These are phyloP conservation scores for Himalopsyche phryganea DNA, from an alignment of 1,140 invertebrate species.

Conservation along the genomic window DNA sequence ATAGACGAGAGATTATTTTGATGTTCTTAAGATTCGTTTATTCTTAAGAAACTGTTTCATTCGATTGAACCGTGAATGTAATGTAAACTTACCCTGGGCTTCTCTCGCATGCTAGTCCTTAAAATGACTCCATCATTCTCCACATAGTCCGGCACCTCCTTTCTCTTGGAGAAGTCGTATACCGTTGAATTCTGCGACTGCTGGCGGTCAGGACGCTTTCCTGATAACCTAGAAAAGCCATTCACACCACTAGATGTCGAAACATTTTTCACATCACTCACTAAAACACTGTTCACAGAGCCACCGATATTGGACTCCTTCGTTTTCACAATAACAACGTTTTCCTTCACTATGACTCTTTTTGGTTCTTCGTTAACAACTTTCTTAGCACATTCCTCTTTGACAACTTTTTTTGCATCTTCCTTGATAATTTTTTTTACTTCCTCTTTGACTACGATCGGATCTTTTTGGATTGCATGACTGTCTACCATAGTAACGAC, in stretches of 20 bases:
- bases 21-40: too few species aligned
- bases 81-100: slow-evolving; percentile 62
- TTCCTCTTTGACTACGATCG: not conserved
- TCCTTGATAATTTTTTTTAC: slow-evolving; percentile 38
- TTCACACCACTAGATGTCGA: slow-evolving; percentile 24
- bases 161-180: slow-evolving; percentile 80
- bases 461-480: not conserved
- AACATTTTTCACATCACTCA: not conserved
- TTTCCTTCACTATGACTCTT: slow-evolving; percentile 20
- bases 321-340: slow-evolving; percentile 24
- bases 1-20: too few species aligned
- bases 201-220: slow-evolving; percentile 32
- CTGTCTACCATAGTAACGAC: slow-evolving; percentile 43
- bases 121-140: slow-evolving; percentile 80
- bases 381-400: slow-evolving; percentile 39
- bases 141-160: slow-evolving; percentile 85
- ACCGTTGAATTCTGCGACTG: slow-evolving; percentile 67
- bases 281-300: slow-evolving; percentile 4
- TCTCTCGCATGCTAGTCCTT: slow-evolving; percentile 60
- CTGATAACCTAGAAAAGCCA: slow-evolving; percentile 26
- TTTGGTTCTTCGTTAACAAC: slow-evolving; percentile 39
- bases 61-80: too few species aligned
- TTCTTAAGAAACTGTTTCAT: too few species aligned
- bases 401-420: slow-evolving; percentile 32
- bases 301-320: slow-evolving; percentile 7